Percentiles rank a stretch among this genome's conserved stretches.
These are phyloP conservation scores for Fregata magnificens DNA, from an alignment of 2,113 vertebrate genomes.

Conservation along the genomic window DNA sequence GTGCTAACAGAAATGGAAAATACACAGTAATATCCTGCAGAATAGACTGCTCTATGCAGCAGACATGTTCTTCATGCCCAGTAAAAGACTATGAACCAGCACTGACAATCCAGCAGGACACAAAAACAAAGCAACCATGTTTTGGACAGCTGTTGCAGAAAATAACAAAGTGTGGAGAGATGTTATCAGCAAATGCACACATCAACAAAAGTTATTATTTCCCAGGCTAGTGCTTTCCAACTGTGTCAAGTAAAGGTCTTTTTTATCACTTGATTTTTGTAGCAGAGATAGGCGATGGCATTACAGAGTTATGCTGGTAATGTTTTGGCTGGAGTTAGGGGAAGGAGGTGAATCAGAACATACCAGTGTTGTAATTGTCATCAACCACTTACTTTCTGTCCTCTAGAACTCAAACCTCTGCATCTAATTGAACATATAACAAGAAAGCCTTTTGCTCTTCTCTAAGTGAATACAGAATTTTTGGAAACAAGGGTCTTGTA, in stretches of 20 bases:
- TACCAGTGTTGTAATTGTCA: neutral
- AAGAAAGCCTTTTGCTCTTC: neutral
- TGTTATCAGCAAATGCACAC: slow-evolving; percentile 26
- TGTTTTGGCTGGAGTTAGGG: neutral
- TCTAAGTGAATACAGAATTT: neutral
- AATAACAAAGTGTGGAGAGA: slow-evolving; percentile 12
- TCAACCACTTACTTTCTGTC: neutral
- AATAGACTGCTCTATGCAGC: slow-evolving; percentile 1
- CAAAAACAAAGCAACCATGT: neutral
- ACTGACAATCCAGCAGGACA: slow-evolving; percentile 13
- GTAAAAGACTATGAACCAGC: neutral
- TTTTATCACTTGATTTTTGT: neutral
- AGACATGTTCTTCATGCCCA: slow-evolving; percentile 31
- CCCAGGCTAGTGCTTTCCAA: neutral
- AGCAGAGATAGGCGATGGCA: neutral
- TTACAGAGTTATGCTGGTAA: neutral
- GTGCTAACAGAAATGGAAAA: neutral
- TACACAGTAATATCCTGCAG: neutral
- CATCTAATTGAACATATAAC: neutral
- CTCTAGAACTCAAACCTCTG: neutral
- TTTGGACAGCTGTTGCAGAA: slow-evolving; percentile 32
- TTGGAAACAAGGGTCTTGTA: neutral
- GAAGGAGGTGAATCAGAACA: neutral
- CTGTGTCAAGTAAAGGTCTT: neutral
- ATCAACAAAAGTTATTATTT: neutral